Percentiles rank a stretch among this genome's conserved stretches.
Conservation (phyloP, 1,140 invertebrate genomes). For the Procambarus clarkii region DNA sequence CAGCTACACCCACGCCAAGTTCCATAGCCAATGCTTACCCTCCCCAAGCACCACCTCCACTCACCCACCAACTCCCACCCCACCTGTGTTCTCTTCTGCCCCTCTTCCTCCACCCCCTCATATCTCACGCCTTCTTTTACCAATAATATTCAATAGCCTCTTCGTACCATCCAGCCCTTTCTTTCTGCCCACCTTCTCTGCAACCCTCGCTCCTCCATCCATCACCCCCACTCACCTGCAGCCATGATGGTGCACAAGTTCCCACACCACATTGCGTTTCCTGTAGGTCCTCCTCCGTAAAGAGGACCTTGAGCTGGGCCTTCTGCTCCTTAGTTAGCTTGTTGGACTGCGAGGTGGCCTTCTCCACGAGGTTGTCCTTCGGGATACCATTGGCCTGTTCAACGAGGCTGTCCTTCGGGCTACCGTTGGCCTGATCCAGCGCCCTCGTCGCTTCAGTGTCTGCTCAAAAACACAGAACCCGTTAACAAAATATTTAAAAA, state of each 20-base stretch:
- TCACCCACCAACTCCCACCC: too few species aligned
- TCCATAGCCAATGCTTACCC: too few species aligned
- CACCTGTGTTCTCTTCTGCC: too few species aligned
- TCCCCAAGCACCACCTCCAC: too few species aligned
- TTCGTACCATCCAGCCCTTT: too few species aligned
- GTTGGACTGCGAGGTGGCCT: not conserved
- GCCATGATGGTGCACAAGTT: slow-evolving; percentile 22
- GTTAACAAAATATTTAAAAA: not conserved
- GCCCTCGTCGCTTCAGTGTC: too few species aligned
- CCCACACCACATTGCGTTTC: slow-evolving; percentile 47
- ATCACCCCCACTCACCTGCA: slow-evolving; percentile 24
- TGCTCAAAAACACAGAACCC: not conserved
- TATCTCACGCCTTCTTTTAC: too few species aligned
- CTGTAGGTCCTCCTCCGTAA: slow-evolving; percentile 10
- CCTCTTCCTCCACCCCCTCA: too few species aligned
- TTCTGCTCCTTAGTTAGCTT: not conserved
- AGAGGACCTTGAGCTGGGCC: not conserved
- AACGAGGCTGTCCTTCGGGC: not conserved
- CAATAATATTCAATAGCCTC: too few species aligned
- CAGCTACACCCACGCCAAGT: too few species aligned
- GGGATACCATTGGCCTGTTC: not conserved
- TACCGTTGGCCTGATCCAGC: not conserved
- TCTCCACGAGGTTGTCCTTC: not conserved
- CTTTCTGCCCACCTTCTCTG: too few species aligned
- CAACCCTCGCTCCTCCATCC: too few species aligned